These are phyloP conservation scores for Theonella swinhoei DNA, from an alignment of 37 sponge, comb jelly and placozoan genomes.

Conservation along the genomic window DNA sequence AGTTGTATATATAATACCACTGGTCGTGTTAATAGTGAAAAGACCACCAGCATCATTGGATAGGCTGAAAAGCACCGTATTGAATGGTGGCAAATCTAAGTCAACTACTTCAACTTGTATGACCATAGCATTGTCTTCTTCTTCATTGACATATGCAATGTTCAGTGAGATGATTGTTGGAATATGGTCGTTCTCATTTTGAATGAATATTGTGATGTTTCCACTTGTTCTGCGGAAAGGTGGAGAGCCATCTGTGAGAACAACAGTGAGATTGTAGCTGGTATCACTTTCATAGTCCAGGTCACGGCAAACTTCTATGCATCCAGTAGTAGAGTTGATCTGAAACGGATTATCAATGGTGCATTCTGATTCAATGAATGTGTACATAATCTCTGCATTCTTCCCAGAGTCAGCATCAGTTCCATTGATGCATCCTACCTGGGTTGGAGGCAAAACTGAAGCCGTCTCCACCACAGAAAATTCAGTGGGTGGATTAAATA, in stretches of 20 bases:
- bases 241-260: slow-evolving; percentile 54
- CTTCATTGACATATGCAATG: slow-evolving; percentile 58
- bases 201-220: slow-evolving; percentile 48
- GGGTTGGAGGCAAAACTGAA: slow-evolving; percentile 1
- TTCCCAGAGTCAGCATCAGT: slow-evolving; percentile 70
- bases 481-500: slow-evolving; percentile 24
- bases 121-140: slow-evolving; percentile 47
- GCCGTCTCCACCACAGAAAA: slow-evolving; percentile 69
- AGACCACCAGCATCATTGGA: slow-evolving; percentile 41
- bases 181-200: slow-evolving; percentile 79
- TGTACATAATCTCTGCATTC: slow-evolving; percentile 31
- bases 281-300: slow-evolving; percentile 60
- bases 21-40: slow-evolving; percentile 47
- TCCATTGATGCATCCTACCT: slow-evolving; percentile 60
- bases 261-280: slow-evolving; percentile 41
- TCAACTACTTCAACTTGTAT: slow-evolving; percentile 64
- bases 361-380: background rate
- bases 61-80: slow-evolving; percentile 18
- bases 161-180: slow-evolving; percentile 42
- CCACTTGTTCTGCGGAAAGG: slow-evolving; percentile 7
- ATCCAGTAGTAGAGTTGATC: slow-evolving; percentile 48
- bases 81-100: slow-evolving; percentile 51
- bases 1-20: slow-evolving; percentile 41
- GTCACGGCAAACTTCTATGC: slow-evolving; percentile 40
- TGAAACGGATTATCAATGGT: slow-evolving; percentile 43